Conservation (phyloP, 30 jellyfish, hydroid and myxozoan genomes). For the Aurelia coerulea region DNA sequence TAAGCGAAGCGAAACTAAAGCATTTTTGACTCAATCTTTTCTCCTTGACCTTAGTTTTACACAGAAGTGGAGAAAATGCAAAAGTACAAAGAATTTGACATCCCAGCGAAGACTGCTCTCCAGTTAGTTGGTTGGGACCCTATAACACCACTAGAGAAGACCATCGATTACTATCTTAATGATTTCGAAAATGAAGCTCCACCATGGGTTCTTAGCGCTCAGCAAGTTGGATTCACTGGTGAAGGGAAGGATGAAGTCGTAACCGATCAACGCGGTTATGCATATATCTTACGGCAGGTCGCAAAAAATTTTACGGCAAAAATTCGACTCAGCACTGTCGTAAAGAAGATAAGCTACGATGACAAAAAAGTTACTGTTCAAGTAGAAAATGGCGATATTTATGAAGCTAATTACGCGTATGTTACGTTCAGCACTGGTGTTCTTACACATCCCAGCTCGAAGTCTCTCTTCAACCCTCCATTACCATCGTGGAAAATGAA, state of each 20-base stretch:
- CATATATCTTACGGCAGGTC: constrained; percentile 23
- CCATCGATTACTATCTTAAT: constrained; percentile 57
- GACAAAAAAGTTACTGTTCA: constrained; percentile 14
- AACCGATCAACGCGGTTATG: constrained; percentile 68
- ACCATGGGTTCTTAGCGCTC: constrained; percentile 47
- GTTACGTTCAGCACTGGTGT: constrained; percentile 76
- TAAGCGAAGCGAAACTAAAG: no score
- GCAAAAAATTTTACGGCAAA: constrained; percentile 48
- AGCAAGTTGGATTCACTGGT: constrained; percentile 39
- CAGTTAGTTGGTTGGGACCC: constrained; percentile 77
- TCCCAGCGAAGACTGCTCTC: constrained; percentile 57
- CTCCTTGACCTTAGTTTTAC: background rate
- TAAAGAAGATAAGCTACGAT: constrained; percentile 22
- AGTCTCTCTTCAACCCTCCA: constrained; percentile 44
- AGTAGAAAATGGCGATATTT: constrained; percentile 47
- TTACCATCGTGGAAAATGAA: constrained; percentile 86
- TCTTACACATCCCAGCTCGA: constrained; percentile 23
- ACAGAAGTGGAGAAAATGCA: background rate
- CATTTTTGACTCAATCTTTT: background rate
- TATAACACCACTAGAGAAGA: constrained; percentile 36
- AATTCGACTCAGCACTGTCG: constrained; percentile 43
- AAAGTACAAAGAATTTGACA: constrained; percentile 14
- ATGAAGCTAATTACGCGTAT: constrained; percentile 69
- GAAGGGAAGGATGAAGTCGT: constrained; percentile 72
- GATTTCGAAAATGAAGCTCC: constrained; percentile 78